Conservation (phyloP, 2,113 vertebrate species). For the Pseudorhombus dupliciocellatus region DNA sequence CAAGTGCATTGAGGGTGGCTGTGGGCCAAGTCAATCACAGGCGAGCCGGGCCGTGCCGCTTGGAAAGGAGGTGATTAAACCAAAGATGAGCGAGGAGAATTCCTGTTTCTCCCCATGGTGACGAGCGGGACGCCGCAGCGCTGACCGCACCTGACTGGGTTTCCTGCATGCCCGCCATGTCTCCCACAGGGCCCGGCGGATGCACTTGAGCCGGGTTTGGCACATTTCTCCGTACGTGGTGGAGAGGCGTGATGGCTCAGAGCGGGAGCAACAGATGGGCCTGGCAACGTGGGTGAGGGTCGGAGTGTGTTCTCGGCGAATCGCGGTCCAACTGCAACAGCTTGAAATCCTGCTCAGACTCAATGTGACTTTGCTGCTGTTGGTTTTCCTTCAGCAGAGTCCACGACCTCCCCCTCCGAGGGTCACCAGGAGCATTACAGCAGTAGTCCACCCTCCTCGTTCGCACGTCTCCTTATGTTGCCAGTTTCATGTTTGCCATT, state of each 20-base stretch:
- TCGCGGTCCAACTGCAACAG: constrained; percentile 54
- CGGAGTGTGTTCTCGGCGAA: constrained; percentile 28
- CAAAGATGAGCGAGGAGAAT: constrained; percentile 18
- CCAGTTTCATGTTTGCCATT: constrained; percentile 8
- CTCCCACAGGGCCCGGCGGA: constrained; percentile 3
- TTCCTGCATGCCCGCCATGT: constrained; percentile 1
- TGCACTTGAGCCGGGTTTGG: constrained; percentile 13
- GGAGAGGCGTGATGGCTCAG: constrained; percentile 24
- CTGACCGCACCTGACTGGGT: constrained; percentile 29
- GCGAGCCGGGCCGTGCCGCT: constrained; percentile 45
- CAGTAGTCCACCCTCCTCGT: background rate
- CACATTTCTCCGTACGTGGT: constrained; percentile 13
- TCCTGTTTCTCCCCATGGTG: constrained; percentile 12
- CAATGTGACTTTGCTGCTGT: constrained; percentile 36
- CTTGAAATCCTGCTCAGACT: constrained; percentile 53
- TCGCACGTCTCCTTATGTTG: background rate
- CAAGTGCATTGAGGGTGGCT: constrained; percentile 51
- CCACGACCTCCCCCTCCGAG: background rate
- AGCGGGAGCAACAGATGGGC: constrained; percentile 66
- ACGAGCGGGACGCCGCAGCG: constrained; percentile 17
- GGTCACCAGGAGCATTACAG: constrained; percentile 19
- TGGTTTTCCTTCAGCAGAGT: constrained; percentile 18
- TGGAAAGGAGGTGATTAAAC: constrained; percentile 62
- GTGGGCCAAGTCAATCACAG: constrained; percentile 63
- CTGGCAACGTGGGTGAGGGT: constrained; percentile 16